Evolutionary conservation across 2,797 vertebrate genomes (phyloP), one percentile per base, ranked within the genome.

Genomic region (Sandelia bainsii): DNA sequence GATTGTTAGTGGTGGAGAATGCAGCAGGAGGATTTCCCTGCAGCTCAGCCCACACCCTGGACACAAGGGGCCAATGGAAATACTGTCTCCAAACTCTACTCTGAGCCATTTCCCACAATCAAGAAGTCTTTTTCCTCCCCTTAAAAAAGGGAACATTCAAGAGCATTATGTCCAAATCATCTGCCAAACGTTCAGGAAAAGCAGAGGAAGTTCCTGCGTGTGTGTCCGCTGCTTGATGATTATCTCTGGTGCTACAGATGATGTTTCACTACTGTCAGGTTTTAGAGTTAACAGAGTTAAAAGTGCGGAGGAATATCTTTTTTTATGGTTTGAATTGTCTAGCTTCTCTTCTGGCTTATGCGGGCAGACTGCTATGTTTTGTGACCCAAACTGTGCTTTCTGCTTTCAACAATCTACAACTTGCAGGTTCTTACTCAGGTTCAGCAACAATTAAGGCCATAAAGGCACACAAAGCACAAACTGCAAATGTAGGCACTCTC

Each of bases 181-280:
- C 14, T 64, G 83, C 85, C 84, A 89, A 71, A 71, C 75, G 87
- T 85, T 76, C 86, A 88, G 57, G 53, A 78, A 69, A 1, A 2
- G 46, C 16, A 27, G 48, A 14, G 54, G 50, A 61, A 34, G 27
- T 63, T 71, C 6, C 54, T 22, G 59, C 11, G 34, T 25, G 50
- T 52, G 61, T 48, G 5, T 39, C 74, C 67, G 74, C 57, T 62
- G 48, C 16, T 3, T 0, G n/a, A 50, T 62, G 32, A 69, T 48
- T 39, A 40, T 22, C 29, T 48, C 12, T 54, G n/a, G 27, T 40
- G 56, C 34, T 53, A n/a, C 29, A 25, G 59, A 67, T 6, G 27
- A 80, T 22, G 19, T 29, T 62, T 56, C 62, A 32, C 17, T 67
- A 34, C 37, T 62, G 46, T 69, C 62, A 54, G 29, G 29, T 8